A percentile compares a stretch with the other conserved stretches of the same genome.
Conservation (phyloP, 1,140 invertebrate species). For the Anastrepha obliqua region DNA sequence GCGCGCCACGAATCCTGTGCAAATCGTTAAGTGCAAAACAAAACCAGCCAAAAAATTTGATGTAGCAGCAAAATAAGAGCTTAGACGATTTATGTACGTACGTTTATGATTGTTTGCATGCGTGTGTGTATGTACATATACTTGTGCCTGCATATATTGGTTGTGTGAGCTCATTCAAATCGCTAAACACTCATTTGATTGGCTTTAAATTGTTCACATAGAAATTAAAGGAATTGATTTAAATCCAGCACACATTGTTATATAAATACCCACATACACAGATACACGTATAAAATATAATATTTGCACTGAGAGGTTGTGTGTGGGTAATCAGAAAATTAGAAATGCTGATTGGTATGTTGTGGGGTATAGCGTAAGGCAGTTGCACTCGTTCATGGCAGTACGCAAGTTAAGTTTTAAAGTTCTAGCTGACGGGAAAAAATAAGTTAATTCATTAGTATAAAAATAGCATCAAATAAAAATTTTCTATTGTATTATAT, state of each 20-base stretch:
- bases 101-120: neutral
- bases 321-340: neutral
- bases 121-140: neutral
- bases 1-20: conserved; percentile 31
- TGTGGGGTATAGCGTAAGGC: neutral
- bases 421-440: too few species aligned
- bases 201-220: conserved; percentile 41
- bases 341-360: neutral
- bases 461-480: too few species aligned
- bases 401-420: too few species aligned
- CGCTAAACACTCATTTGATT: conserved; percentile 28
- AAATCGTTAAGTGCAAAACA: conserved; percentile 35
- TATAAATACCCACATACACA: neutral
- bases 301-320: neutral
- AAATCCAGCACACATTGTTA: neutral
- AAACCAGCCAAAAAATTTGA: conserved; percentile 30
- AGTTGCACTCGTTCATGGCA: neutral
- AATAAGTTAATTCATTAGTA: too few species aligned
- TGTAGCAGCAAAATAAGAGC: conserved; percentile 36
- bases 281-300: neutral
- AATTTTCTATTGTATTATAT: too few species aligned
- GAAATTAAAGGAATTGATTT: conserved; percentile 49
- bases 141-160: neutral
- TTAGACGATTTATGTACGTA: conserved; percentile 4
- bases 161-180: conserved; percentile 13